phyloP scores from a whole-genome alignment of 2,888 invertebrate species.

The Nemapogon koenigi region DNA sequence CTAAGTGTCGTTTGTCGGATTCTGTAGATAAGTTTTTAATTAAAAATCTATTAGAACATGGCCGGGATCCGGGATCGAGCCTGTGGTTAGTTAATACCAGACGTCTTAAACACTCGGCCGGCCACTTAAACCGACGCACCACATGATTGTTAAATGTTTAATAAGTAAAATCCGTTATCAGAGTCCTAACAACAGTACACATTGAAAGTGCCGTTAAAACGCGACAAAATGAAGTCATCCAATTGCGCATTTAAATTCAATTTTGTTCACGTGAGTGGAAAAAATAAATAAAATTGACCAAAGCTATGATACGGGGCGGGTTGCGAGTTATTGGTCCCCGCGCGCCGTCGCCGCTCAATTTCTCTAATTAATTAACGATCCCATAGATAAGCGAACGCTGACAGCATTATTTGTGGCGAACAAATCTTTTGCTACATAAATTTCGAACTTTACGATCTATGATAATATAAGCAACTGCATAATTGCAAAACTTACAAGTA shows the following conservation, averaged over 20 bases:
- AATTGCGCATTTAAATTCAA: slow-evolving; percentile 43
- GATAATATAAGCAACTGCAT: slow-evolving; percentile 7
- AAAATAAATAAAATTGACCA: slow-evolving; percentile 56
- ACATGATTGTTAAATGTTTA: no score
- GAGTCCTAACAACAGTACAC: no score
- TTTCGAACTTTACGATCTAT: slow-evolving; percentile 56
- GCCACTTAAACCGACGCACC: no score
- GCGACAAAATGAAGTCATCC: slow-evolving; percentile 5
- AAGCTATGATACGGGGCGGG: slow-evolving; percentile 60
- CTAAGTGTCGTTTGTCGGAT: no score
- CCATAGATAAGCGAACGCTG: slow-evolving; percentile 57
- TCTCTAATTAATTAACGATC: slow-evolving; percentile 66
- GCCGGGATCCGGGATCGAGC: no score
- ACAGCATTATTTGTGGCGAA: slow-evolving; percentile 64
- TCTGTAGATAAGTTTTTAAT: no score
- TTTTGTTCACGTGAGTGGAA: slow-evolving; percentile 61
- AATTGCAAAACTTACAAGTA: slow-evolving; percentile 1
- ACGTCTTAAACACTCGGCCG: no score
- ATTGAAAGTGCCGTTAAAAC: no score
- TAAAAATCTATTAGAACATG: no score
- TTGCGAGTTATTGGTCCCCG: slow-evolving; percentile 63
- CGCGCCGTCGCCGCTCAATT: slow-evolving; percentile 58
- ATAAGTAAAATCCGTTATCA: no score
- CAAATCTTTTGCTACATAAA: slow-evolving; percentile 62
- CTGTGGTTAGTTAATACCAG: no score